phyloP scores from a whole-genome alignment of 2,797 vertebrate species.

The Miichthys miiuy region DNA sequence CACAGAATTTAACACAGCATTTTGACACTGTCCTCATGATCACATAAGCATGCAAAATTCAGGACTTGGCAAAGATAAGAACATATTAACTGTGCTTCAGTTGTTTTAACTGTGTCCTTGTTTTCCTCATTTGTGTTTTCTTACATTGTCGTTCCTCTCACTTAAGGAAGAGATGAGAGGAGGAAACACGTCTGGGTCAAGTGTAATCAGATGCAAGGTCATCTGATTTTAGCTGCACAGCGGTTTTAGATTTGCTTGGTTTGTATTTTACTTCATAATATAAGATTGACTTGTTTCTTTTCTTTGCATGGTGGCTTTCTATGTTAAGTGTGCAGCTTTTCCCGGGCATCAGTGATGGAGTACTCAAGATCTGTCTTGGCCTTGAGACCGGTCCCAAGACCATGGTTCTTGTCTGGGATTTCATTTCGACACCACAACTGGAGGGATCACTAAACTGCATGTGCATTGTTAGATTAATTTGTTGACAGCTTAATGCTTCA shows the following conservation, averaged over 20 bases:
- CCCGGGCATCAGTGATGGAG: no score
- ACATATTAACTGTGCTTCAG: not conserved
- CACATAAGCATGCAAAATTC: constrained; percentile 13
- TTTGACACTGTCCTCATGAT: constrained; percentile 13
- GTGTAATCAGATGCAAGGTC: not conserved
- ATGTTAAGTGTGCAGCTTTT: not conserved
- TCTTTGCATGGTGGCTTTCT: not conserved
- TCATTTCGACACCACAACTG: no score
- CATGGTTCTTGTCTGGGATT: no score
- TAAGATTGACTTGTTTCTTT: not conserved
- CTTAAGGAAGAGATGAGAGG: not conserved
- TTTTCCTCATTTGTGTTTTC: not conserved
- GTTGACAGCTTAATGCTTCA: no score
- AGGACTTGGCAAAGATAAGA: constrained; percentile 6
- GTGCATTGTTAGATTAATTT: no score
- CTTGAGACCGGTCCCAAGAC: no score
- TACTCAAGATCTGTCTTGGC: no score
- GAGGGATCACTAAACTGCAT: no score
- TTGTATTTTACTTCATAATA: not conserved
- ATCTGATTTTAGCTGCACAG: not conserved
- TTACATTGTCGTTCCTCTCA: constrained; percentile 6
- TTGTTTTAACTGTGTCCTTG: not conserved
- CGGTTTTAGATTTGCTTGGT: not conserved
- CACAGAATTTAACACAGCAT: constrained; percentile 31
- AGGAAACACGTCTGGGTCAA: not conserved